Conservation (phyloP, 2,113 vertebrate genomes). For the Tinamus guttatus region DNA sequence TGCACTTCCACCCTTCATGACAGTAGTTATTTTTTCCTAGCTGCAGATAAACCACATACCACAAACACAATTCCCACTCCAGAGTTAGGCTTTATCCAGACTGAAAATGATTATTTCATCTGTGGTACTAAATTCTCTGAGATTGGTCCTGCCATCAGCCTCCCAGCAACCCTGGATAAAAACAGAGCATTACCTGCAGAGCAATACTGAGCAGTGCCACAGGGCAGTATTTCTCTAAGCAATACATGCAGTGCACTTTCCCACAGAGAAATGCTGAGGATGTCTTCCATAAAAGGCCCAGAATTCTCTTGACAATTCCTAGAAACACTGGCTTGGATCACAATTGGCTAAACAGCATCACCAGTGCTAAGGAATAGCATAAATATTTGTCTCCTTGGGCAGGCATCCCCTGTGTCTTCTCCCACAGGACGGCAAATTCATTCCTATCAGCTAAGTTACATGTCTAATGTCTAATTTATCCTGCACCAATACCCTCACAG, state of each 20-base stretch:
- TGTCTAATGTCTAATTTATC: not conserved
- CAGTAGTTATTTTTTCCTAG: not conserved
- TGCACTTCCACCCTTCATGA: not conserved
- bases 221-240: not conserved
- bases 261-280: not conserved
- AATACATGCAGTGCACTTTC: rapidly evolving
- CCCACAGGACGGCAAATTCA: not conserved
- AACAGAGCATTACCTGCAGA: rapidly evolving
- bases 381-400: not conserved
- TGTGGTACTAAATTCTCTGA: not conserved
- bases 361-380: not conserved
- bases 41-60: not conserved
- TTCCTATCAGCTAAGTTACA: not conserved
- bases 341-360: rapidly evolving
- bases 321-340: not conserved
- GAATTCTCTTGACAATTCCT: not conserved
- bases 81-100: not conserved
- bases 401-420: not conserved
- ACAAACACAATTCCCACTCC: not conserved
- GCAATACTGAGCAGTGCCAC: not conserved
- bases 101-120: not conserved
- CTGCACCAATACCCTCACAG: not conserved
- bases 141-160: not conserved
- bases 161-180: not conserved
- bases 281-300: not conserved